phyloP scores from a whole-genome alignment of 2,888 invertebrate genomes.

The Platypus cylindrus region DNA sequence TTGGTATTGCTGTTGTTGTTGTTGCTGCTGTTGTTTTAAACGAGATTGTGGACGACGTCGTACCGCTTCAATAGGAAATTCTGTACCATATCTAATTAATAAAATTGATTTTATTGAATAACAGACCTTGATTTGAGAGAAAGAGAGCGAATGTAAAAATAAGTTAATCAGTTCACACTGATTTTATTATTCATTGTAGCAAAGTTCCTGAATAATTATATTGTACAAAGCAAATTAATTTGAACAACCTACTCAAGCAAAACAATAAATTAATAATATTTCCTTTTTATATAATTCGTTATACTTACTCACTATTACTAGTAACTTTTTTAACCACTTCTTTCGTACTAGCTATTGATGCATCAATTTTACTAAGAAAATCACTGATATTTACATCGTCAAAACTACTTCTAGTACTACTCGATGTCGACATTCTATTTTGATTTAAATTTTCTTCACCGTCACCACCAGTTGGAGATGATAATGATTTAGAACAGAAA shows the following conservation, averaged over 20 bases:
- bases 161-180: too few relatives aligned
- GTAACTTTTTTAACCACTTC: constrained; percentile 70
- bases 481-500: constrained; percentile 3
- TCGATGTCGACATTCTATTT: constrained; percentile 11
- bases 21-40: constrained; percentile 8
- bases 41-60: constrained; percentile 9
- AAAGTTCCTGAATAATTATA: too few relatives aligned
- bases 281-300: too few relatives aligned
- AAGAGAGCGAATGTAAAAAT: too few relatives aligned
- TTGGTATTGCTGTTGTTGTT: constrained; percentile 6
- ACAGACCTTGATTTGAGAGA: too few relatives aligned
- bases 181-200: too few relatives aligned
- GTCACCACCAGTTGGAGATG: constrained; percentile 18
- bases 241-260: too few relatives aligned
- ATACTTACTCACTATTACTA: constrained; percentile 76
- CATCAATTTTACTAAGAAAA: constrained; percentile 72
- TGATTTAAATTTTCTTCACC: constrained; percentile 15
- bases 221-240: too few relatives aligned
- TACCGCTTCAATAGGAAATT: constrained; percentile 4
- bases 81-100: constrained; percentile 7
- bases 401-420: constrained; percentile 26
- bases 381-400: constrained; percentile 65
- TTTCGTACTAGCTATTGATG: constrained; percentile 71
- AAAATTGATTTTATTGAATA: too few relatives aligned
- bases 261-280: too few relatives aligned